A percentile compares a stretch with the other conserved stretches of the same genome.
Conservation (phyloP, 2,888 invertebrate species). For the Drosophila nr. medialis region DNA sequence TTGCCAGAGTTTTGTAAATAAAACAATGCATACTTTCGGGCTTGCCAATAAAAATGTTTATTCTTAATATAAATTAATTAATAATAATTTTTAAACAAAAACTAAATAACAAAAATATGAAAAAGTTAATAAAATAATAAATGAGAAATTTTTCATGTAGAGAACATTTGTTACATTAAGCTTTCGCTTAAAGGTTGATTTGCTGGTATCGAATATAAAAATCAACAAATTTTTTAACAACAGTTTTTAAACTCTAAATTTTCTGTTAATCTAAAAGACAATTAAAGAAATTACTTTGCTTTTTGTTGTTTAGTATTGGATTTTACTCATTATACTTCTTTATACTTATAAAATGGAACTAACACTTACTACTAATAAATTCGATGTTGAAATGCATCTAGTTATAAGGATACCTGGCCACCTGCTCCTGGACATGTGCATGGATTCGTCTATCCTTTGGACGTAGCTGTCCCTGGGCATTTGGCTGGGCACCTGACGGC, state of each 20-base stretch:
- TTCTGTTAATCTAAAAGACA: background rate
- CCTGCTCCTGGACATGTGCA: constrained; percentile 23
- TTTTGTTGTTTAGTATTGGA: background rate
- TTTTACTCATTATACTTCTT: background rate
- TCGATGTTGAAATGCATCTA: constrained; percentile 19
- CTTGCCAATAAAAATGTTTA: fast-evolving
- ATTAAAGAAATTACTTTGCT: background rate
- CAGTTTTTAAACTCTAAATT: background rate
- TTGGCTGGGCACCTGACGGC: constrained; percentile 39
- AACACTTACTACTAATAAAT: constrained; percentile 35
- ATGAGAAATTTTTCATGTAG: background rate
- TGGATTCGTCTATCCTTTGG: constrained; percentile 52
- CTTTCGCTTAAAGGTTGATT: too few species aligned
- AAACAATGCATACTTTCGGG: constrained; percentile 35
- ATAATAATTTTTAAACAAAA: background rate
- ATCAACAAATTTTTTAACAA: background rate
- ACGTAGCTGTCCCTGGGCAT: constrained; percentile 31
- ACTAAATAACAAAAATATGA: background rate
- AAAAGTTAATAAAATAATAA: background rate
- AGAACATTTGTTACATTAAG: too few species aligned
- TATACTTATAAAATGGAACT: background rate
- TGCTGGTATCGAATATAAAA: background rate
- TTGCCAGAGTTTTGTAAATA: constrained; percentile 3
- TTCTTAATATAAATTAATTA: background rate
- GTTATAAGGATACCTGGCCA: constrained; percentile 52